These are phyloP conservation scores for Venusia cambrica DNA, from an alignment of 2,888 invertebrate genomes.

Conservation along the genomic window DNA sequence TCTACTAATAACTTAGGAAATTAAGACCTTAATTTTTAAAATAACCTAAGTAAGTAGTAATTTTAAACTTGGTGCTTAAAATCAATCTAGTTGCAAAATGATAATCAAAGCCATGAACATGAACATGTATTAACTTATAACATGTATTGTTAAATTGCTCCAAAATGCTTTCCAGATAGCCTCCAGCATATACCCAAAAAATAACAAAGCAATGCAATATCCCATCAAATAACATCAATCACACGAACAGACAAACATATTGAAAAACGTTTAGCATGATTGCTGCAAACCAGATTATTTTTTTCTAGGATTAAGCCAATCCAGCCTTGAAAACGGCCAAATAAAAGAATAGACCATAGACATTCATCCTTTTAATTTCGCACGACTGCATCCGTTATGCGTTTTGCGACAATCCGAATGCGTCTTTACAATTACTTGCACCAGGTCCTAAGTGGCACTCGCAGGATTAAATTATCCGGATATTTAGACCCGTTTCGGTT, in stretches of 20 bases:
- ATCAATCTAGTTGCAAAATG: too few relatives aligned
- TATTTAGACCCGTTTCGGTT: constrained; percentile 8
- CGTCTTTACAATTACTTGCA: constrained; percentile 34
- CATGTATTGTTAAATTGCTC: too few relatives aligned
- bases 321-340: constrained; percentile 42
- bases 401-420: constrained; percentile 41
- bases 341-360: constrained; percentile 20
- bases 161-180: constrained; percentile 2
- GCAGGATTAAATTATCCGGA: constrained; percentile 28
- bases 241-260: constrained; percentile 39
- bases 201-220: constrained; percentile 1
- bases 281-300: constrained; percentile 35
- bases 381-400: constrained; percentile 40
- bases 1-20: too few relatives aligned
- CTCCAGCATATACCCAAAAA: constrained; percentile 12
- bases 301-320: constrained; percentile 59
- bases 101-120: too few relatives aligned
- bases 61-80: too few relatives aligned
- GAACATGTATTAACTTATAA: too few relatives aligned
- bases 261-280: constrained; percentile 46
- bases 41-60: too few relatives aligned
- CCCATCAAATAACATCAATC: constrained; percentile 28
- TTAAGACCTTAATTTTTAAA: too few relatives aligned
- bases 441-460: constrained; percentile 40
- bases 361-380: constrained; percentile 14